Evolutionary conservation across 2,797 vertebrate species (phyloP).

Genomic region (Psittacula derbiana): DNA sequence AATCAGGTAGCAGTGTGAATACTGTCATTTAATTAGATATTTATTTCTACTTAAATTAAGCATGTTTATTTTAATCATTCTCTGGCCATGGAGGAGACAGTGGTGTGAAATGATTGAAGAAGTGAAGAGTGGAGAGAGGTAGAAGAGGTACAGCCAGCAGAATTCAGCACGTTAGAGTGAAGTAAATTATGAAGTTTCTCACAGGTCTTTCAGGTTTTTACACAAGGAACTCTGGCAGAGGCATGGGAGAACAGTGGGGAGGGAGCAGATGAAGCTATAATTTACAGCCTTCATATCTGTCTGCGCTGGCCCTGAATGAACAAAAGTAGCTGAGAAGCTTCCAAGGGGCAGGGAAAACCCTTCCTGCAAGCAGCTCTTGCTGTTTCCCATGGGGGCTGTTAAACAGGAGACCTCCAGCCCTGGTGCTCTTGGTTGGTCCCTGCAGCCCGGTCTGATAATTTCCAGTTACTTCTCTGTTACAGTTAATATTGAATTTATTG

Average conservation of each 20-base stretch:
- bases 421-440: neutral
- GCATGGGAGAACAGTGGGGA: neutral
- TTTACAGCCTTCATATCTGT: neutral
- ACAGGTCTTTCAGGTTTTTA: neutral
- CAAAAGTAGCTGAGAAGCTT: neutral
- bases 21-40: neutral
- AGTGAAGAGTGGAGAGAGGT: neutral
- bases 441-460: neutral
- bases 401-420: neutral
- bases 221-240: neutral
- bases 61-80: neutral
- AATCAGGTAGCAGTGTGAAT: neutral
- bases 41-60: neutral
- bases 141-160: neutral
- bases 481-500: neutral
- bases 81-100: neutral
- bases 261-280: neutral
- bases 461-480: neutral
- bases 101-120: neutral
- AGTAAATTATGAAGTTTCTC: neutral
- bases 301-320: fast-evolving
- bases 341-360: neutral
- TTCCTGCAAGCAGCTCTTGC: neutral
- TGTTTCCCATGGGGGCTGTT: neutral
- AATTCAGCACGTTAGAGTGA: neutral